A percentile compares a stretch with the other conserved stretches of the same genome.
Conservation (phyloP, 2,113 vertebrate genomes). For the Salvelinus fontinalis region DNA sequence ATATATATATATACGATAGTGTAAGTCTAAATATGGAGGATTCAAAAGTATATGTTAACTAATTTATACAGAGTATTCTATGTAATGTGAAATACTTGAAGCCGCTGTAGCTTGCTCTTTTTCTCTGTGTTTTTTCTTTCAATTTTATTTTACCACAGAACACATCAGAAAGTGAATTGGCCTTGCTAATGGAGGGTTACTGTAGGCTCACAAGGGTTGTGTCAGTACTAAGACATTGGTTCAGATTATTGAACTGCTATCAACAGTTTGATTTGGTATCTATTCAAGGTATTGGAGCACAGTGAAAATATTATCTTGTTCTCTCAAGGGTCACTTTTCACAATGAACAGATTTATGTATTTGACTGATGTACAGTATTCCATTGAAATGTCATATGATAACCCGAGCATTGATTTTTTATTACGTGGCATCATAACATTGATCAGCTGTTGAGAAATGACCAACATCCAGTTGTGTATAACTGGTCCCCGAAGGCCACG, state of each 20-base stretch:
- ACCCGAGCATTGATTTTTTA: too few species aligned
- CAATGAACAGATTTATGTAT: constrained; percentile 12
- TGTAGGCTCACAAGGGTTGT: constrained; percentile 36
- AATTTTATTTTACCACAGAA: constrained; percentile 68
- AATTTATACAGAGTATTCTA: constrained; percentile 99
- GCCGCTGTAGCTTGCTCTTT: constrained; percentile 95
- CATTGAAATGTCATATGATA: neutral
- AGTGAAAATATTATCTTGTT: constrained; percentile 24
- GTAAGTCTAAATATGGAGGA: constrained; percentile 98
- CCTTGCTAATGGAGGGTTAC: constrained; percentile 21
- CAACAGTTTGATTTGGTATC: neutral
- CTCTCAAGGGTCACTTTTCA: constrained; percentile 13
- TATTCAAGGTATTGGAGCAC: constrained; percentile 13
- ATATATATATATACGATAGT: constrained; percentile 79
- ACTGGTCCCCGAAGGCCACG: too few species aligned
- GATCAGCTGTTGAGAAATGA: too few species aligned
- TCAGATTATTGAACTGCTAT: constrained; percentile 14
- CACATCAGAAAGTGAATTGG: constrained; percentile 84
- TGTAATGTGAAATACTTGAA: constrained; percentile 99
- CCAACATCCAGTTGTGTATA: too few species aligned
- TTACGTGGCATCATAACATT: too few species aligned
- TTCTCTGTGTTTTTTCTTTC: constrained; percentile 21
- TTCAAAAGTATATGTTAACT: constrained; percentile 96
- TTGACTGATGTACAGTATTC: constrained; percentile 26
- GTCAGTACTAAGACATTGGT: constrained; percentile 47